These are phyloP conservation scores for Tachypleus tridentatus DNA, from an alignment of 1,140 invertebrate species.

Conservation along the genomic window DNA sequence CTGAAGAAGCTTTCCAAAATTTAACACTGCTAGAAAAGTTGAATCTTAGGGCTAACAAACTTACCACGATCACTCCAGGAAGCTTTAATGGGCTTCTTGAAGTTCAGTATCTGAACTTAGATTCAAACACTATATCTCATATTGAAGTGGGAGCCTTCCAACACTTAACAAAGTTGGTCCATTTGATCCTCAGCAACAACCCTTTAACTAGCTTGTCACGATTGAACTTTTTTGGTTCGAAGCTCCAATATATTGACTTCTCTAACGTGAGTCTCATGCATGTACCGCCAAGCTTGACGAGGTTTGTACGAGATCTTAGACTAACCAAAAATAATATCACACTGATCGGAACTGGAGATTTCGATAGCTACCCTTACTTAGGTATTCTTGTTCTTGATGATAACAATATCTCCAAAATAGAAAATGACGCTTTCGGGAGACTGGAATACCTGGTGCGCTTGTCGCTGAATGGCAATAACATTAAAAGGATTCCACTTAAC, in stretches of 20 bases:
- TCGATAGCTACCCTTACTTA: constrained; percentile 76
- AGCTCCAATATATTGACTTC: constrained; percentile 65
- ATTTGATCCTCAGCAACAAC: constrained; percentile 47
- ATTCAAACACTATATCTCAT: constrained; percentile 54
- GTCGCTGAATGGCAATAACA: constrained; percentile 59
- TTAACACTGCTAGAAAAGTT: constrained; percentile 49
- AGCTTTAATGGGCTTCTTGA: constrained; percentile 38
- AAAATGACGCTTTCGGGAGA: constrained; percentile 72
- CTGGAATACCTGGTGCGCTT: constrained; percentile 63
- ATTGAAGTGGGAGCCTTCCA: constrained; percentile 57
- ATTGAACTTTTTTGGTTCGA: constrained; percentile 44
- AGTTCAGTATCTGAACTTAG: constrained; percentile 63
- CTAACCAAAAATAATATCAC: constrained; percentile 61
- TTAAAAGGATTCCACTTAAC: constrained; percentile 50
- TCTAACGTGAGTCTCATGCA: constrained; percentile 56
- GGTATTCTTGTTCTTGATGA: constrained; percentile 65
- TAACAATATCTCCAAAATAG: constrained; percentile 59
- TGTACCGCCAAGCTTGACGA: constrained; percentile 69
- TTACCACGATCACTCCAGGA: constrained; percentile 29
- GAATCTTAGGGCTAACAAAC: constrained; percentile 53
- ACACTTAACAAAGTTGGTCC: constrained; percentile 57
- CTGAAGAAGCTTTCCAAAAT: constrained; percentile 31
- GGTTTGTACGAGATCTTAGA: constrained; percentile 63
- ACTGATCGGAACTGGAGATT: constrained; percentile 61
- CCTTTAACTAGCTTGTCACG: constrained; percentile 28